Percentiles rank a stretch among this genome's conserved stretches.
These are phyloP conservation scores for Tetranychus piercei DNA, from an alignment of 2,888 invertebrate genomes.

Conservation along the genomic window DNA sequence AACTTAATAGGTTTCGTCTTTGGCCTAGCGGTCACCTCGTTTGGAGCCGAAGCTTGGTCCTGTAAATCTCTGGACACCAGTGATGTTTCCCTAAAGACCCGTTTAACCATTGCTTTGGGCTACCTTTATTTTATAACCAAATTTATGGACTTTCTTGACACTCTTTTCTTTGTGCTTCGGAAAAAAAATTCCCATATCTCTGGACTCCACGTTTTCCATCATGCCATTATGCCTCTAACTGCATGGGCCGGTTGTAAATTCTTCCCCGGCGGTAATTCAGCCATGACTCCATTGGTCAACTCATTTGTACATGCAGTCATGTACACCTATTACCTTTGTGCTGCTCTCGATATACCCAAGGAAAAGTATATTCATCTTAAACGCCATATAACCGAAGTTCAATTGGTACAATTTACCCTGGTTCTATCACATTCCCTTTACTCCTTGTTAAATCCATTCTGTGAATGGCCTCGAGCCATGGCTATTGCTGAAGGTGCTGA, in stretches of 20 bases:
- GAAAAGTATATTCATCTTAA: slow-evolving; percentile 9
- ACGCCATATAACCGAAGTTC: slow-evolving; percentile 6
- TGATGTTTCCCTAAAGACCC: not conserved
- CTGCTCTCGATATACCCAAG: not conserved
- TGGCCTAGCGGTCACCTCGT: not conserved
- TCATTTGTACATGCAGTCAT: slow-evolving; percentile 25
- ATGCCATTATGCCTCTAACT: slow-evolving; percentile 17
- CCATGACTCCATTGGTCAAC: slow-evolving; percentile 34
- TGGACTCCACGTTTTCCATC: slow-evolving; percentile 12
- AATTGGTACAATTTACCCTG: slow-evolving; percentile 8
- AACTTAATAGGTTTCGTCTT: not conserved
- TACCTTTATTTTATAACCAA: slow-evolving; percentile 11
- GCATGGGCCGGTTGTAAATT: slow-evolving; percentile 20
- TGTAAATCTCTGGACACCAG: not conserved
- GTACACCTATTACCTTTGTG: slow-evolving; percentile 8
- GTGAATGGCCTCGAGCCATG: not conserved
- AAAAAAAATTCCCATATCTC: slow-evolving; percentile 10
- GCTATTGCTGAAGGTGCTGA: not conserved
- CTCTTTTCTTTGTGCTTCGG: slow-evolving; percentile 8
- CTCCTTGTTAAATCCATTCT: not conserved
- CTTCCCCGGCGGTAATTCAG: slow-evolving; percentile 33
- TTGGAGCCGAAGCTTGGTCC: slow-evolving; percentile 10
- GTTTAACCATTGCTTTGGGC: not conserved
- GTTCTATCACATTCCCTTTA: slow-evolving; percentile 9
- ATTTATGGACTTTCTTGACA: slow-evolving; percentile 12